Conservation (phyloP, 2,797 vertebrate species). For the Chromis chromis region DNA sequence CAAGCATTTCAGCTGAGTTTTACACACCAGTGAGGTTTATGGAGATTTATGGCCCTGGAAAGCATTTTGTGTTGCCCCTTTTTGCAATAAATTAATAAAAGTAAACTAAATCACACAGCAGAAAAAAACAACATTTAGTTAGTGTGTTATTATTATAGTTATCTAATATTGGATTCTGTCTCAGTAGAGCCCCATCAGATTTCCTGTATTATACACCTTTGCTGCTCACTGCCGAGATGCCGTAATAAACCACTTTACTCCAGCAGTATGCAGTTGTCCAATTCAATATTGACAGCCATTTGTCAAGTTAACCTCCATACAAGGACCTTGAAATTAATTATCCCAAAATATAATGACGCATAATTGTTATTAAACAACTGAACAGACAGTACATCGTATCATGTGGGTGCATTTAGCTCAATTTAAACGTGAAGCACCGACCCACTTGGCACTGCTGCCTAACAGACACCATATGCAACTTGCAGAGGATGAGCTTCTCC, state of each 20-base stretch:
- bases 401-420: slow-evolving; percentile 43
- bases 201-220: slow-evolving; percentile 17
- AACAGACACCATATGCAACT: slow-evolving; percentile 32
- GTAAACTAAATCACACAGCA: not conserved
- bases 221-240: slow-evolving; percentile 27
- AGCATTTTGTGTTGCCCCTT: too few species aligned
- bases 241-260: slow-evolving; percentile 35
- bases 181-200: not conserved
- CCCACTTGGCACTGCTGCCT: slow-evolving; percentile 1
- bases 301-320: slow-evolving; percentile 70
- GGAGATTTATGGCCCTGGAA: too few species aligned
- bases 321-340: slow-evolving; percentile 76
- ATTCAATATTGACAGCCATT: slow-evolving; percentile 67
- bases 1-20: too few species aligned
- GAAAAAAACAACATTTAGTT: not conserved
- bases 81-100: not conserved
- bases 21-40: too few species aligned
- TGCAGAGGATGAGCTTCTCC: slow-evolving; percentile 25
- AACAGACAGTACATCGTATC: slow-evolving; percentile 41
- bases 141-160: not conserved
- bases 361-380: slow-evolving; percentile 73
- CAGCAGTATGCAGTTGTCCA: slow-evolving; percentile 59
- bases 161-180: not conserved
- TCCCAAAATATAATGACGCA: slow-evolving; percentile 65
- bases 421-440: slow-evolving; percentile 38